Conservation (phyloP, 1,140 invertebrate genomes). For the Drosophila rhopaloa region DNA sequence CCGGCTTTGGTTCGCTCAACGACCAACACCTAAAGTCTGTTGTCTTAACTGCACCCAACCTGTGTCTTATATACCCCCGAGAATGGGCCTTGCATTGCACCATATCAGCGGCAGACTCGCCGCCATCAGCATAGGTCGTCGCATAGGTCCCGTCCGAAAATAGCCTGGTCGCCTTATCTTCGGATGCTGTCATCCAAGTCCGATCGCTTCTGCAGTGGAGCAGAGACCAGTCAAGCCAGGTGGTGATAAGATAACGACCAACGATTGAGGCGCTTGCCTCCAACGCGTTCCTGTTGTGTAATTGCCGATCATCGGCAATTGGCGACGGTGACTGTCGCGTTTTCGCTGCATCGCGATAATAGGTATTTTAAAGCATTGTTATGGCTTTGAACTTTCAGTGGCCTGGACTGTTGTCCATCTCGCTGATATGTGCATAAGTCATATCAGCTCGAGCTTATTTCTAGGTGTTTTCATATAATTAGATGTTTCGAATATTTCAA, state of each 20-base stretch:
- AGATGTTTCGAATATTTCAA: slow-evolving; percentile 3
- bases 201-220: neutral
- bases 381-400: slow-evolving; percentile 33
- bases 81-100: slow-evolving; percentile 25
- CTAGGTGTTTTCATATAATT: slow-evolving; percentile 5
- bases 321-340: slow-evolving; percentile 1
- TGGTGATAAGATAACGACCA: slow-evolving; percentile 27
- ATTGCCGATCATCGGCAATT: slow-evolving; percentile 2
- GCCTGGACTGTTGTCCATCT: slow-evolving; percentile 8
- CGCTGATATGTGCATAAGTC: slow-evolving; percentile 13
- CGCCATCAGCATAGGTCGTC: slow-evolving; percentile 27
- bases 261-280: neutral
- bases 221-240: neutral
- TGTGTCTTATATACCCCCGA: slow-evolving; percentile 46
- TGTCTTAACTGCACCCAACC: slow-evolving; percentile 22
- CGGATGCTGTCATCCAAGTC: slow-evolving; percentile 8
- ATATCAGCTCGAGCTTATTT: slow-evolving; percentile 21
- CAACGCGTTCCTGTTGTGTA: slow-evolving; percentile 11
- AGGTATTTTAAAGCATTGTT: slow-evolving; percentile 14
- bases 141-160: slow-evolving; percentile 27
- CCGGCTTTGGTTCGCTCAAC: slow-evolving; percentile 59
- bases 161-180: slow-evolving; percentile 21
- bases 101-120: slow-evolving; percentile 43
- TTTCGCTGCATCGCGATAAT: slow-evolving; percentile 27
- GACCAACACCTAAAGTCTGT: slow-evolving; percentile 79